Evolutionary conservation across 1,140 invertebrate species (phyloP), one percentile per base, ranked within the genome.

Genomic region (Aphidius gifuensis): DNA sequence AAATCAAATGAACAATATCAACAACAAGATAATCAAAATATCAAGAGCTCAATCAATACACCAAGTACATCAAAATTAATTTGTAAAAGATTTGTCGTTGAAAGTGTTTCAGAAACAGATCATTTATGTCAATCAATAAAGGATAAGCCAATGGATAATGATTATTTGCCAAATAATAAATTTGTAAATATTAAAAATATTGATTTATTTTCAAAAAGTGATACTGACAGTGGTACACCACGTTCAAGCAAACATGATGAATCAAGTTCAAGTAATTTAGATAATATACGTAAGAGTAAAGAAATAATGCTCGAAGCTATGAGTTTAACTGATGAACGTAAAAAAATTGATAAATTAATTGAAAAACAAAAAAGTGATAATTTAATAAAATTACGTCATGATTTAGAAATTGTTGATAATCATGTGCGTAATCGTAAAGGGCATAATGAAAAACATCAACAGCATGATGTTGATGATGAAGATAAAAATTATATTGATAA

Each of bases 21-120:
- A 11, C 23, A 53, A 39, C 38, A 38, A 9, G 7, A 53, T 53
- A 7, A 7, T 39, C 23, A 39, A 23, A 53, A 9, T 39, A 39
- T 39, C 11, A 39, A 49, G 6, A 40, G 3, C 7, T 4, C 57
- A 23, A 4, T 39, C 3, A 21, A 23, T 6, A 40, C n/a, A 21
- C 5, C 4, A 4, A 44, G 43, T 60, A 16, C 47, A n/a, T 16
- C 54, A 8, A 57, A 76, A 51, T 58, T 76, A 9, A 69, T 80
- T 1, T 76, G 73, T 0, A 71, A 61, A n/a, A 65, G 80, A 39
- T 82, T 81, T 23, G 38, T 78, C 4, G 80, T 81, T 1, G 69
- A 76, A 9, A 80, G 80, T 46, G 77, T 82, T 2, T 72, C 79
- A 0, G 80, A 82, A 59, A 71, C 65, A 11, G 77, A 82, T 8